Percentiles rank a stretch among this genome's conserved stretches.
phyloP scores from a whole-genome alignment of 2,888 invertebrate genomes.

The Erebia aethiops region DNA sequence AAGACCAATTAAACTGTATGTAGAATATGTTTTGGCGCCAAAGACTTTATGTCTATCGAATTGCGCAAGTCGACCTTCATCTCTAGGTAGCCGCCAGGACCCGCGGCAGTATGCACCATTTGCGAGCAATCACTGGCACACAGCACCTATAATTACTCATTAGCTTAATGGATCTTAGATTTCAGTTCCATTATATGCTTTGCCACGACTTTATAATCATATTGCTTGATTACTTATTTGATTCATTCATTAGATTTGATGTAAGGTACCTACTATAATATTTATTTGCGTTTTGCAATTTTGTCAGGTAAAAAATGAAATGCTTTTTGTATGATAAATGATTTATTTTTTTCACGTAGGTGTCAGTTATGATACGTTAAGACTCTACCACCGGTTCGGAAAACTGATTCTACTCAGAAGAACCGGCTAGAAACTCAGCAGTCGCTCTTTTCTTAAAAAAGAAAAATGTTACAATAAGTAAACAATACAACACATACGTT shows the following conservation, averaged over 20 bases:
- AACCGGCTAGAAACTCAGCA: no score
- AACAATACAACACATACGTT: no score
- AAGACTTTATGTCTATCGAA: conserved; percentile 43
- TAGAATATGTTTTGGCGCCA: conserved; percentile 40
- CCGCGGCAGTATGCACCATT: conserved; percentile 48
- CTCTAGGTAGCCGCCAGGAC: conserved; percentile 48
- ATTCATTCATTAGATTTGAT: conserved; percentile 26
- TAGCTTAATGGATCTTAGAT: conserved; percentile 70
- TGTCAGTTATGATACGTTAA: no score
- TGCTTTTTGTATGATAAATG: not conserved
- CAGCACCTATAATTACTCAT: conserved; percentile 69
- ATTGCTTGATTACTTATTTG: conserved; percentile 21
- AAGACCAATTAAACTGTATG: conserved; percentile 31
- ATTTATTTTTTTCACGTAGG: no score
- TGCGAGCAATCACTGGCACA: conserved; percentile 54
- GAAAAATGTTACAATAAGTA: no score
- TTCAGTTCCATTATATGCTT: conserved; percentile 55
- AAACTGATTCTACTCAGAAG: no score
- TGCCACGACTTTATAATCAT: conserved; percentile 61
- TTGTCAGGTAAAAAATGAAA: conserved; percentile 19
- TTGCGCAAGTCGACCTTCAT: conserved; percentile 69
- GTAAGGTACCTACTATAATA: not conserved
- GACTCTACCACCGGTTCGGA: no score
- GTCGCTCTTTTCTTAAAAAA: no score
- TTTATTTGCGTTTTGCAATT: conserved; percentile 30